Conservation (phyloP, 2,113 vertebrate genomes). For the Micromys minutus region DNA sequence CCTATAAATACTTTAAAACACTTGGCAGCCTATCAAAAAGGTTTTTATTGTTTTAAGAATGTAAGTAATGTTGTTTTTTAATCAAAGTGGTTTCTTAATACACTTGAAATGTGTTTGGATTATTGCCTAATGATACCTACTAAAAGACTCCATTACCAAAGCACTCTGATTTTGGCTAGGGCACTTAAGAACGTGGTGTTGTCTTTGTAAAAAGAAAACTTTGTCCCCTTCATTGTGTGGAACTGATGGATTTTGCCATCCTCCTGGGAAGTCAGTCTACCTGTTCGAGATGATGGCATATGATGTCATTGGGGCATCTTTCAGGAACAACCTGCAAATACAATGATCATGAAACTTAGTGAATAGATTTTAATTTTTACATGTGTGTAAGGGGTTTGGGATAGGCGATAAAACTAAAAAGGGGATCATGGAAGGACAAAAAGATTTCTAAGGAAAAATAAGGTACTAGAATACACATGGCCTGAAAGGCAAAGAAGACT, state of each 20-base stretch:
- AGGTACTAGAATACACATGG: background rate
- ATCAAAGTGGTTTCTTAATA: constrained; percentile 52
- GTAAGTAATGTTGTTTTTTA: constrained; percentile 55
- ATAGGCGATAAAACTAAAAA: background rate
- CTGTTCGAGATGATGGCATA: constrained; percentile 25
- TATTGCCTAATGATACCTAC: constrained; percentile 36
- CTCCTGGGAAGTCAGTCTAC: background rate
- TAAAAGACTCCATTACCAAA: constrained; percentile 13
- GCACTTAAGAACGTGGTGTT: constrained; percentile 4
- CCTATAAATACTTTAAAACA: constrained; percentile 53
- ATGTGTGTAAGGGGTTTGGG: background rate
- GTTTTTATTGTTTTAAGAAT: constrained; percentile 61
- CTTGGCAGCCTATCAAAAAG: constrained; percentile 29
- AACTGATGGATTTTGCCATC: background rate
- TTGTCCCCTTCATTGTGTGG: background rate
- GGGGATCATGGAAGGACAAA: background rate
- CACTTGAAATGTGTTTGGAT: constrained; percentile 57
- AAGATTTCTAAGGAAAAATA: background rate
- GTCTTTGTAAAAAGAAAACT: constrained; percentile 53
- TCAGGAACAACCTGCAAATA: constrained; percentile 45
- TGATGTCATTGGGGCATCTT: constrained; percentile 11
- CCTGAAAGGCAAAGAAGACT: constrained; percentile 17
- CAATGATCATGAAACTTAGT: constrained; percentile 53
- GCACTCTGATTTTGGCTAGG: constrained; percentile 59
- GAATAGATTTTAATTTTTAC: constrained; percentile 7